Conservation (phyloP, 1,140 invertebrate genomes). For the Elysia chlorotica region DNA sequence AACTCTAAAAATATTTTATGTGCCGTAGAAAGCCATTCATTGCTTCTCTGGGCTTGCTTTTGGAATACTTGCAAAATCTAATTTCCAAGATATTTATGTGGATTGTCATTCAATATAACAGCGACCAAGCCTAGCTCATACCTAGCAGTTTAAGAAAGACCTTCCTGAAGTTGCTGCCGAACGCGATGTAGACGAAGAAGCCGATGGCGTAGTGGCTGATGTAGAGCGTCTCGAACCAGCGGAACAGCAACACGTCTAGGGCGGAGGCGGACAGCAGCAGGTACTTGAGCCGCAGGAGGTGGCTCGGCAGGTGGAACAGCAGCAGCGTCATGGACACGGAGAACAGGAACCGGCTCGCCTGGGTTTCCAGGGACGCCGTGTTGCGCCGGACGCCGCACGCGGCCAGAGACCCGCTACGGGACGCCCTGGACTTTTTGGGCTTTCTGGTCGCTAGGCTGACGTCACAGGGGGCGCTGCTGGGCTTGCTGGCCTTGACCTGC, state of each 20-base stretch:
- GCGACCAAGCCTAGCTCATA: too few species aligned
- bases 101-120: too few species aligned
- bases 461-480: too few species aligned
- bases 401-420: background rate
- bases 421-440: too few species aligned
- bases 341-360: conserved; percentile 80
- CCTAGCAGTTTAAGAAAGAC: conserved; percentile 28
- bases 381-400: too few species aligned
- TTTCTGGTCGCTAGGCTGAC: too few species aligned
- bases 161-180: conserved; percentile 35
- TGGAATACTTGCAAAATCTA: too few species aligned
- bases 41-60: too few species aligned
- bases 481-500: too few species aligned
- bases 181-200: conserved; percentile 75
- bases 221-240: conserved; percentile 69
- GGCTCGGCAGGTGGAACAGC: conserved; percentile 73
- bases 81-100: too few species aligned
- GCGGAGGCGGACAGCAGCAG: conserved; percentile 30
- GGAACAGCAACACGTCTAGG: conserved; percentile 61
- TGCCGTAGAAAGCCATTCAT: too few species aligned
- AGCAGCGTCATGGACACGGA: conserved; percentile 80
- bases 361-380: conserved; percentile 66
- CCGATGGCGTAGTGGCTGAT: conserved; percentile 84
- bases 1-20: too few species aligned
- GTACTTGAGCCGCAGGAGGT: conserved; percentile 53